phyloP scores from a whole-genome alignment of 1,140 invertebrate genomes.

The Oreohelix idahoensis region DNA sequence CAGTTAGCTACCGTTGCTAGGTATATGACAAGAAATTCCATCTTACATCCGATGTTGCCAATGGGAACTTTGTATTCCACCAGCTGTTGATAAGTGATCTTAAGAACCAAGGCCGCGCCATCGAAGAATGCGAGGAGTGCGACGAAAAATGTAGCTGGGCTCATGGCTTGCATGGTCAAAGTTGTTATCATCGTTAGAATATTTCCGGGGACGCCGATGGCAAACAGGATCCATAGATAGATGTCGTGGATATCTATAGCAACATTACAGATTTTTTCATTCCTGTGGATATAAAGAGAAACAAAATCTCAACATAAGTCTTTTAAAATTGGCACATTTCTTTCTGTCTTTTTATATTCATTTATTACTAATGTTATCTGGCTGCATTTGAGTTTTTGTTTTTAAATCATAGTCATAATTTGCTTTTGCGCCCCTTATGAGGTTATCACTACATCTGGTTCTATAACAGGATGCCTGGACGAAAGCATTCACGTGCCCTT shows the following conservation, averaged over 20 bases:
- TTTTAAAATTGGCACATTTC: too few species aligned
- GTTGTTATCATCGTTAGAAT: conserved; percentile 55
- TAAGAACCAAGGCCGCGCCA: conserved; percentile 47
- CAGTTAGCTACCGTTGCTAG: conserved; percentile 51
- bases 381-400: too few species aligned
- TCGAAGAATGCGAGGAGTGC: conserved; percentile 56
- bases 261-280: background rate
- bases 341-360: too few species aligned
- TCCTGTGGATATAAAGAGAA: background rate
- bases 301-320: background rate
- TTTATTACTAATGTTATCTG: too few species aligned
- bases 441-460: too few species aligned
- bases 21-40: conserved; percentile 19
- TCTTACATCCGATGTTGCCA: conserved; percentile 46
- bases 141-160: conserved; percentile 59
- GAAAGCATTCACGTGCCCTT: too few species aligned
- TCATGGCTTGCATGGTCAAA: conserved; percentile 50
- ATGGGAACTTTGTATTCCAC: conserved; percentile 44
- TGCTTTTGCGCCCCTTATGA: too few species aligned
- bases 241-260: conserved; percentile 44
- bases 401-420: too few species aligned
- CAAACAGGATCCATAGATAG: conserved; percentile 56
- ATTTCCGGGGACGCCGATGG: conserved; percentile 54
- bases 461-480: too few species aligned
- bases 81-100: conserved; percentile 51